These are phyloP conservation scores for Eueremaeus valkanovi DNA, from an alignment of 2,888 invertebrate genomes.

Conservation along the genomic window DNA sequence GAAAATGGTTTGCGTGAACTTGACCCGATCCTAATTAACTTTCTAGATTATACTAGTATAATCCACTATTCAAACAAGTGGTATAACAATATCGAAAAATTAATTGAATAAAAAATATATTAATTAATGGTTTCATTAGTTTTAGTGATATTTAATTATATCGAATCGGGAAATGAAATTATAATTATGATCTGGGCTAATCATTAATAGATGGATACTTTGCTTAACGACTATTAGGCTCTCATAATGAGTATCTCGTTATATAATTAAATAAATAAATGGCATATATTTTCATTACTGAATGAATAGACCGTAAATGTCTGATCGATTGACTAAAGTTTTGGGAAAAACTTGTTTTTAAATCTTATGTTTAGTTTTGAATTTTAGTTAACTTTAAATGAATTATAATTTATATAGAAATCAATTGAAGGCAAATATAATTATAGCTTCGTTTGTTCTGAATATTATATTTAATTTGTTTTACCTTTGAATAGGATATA, in stretches of 20 bases:
- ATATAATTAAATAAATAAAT: background rate
- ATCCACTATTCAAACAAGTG: too few relatives aligned
- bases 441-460: background rate
- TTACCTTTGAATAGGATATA: slow-evolving; percentile 48
- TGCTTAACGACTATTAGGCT: background rate
- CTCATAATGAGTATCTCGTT: too few relatives aligned
- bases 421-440: background rate
- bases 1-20: too few relatives aligned
- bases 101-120: too few relatives aligned
- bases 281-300: background rate
- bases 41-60: too few relatives aligned
- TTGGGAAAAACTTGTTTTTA: background rate
- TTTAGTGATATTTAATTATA: too few relatives aligned
- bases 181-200: too few relatives aligned
- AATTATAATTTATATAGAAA: background rate
- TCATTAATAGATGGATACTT: too few relatives aligned
- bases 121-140: too few relatives aligned
- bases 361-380: background rate
- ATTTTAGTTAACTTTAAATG: background rate
- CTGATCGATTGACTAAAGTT: background rate
- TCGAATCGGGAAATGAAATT: too few relatives aligned
- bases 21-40: too few relatives aligned
- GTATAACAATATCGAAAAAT: too few relatives aligned
- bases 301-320: background rate
- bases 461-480: background rate